Percentiles rank a stretch among this genome's conserved stretches.
Evolutionary conservation across 2,797 vertebrate genomes (phyloP).

Genomic region (Pipistrellus kuhlii): DNA sequence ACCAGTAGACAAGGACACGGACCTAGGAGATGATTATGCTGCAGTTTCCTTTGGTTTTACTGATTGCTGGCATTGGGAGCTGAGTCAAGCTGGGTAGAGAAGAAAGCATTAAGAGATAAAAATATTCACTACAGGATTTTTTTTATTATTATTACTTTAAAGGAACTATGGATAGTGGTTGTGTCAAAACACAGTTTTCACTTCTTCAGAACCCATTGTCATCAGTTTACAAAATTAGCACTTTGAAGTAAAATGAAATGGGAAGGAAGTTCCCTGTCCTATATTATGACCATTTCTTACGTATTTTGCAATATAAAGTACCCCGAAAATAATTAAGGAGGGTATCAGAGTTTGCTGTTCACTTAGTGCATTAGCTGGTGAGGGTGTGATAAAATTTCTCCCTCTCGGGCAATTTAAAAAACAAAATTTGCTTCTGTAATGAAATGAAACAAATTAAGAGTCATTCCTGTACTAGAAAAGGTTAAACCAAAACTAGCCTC

Average conservation of each 20-base stretch:
- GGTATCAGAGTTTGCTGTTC: constrained; percentile 46
- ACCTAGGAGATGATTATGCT: neutral
- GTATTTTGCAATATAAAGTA: constrained; percentile 53
- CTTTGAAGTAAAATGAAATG: constrained; percentile 73
- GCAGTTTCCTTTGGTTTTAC: constrained; percentile 57
- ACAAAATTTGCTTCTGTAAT: constrained; percentile 74
- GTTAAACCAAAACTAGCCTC: constrained; percentile 77
- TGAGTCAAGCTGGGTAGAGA: constrained; percentile 28
- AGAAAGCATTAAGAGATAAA: constrained; percentile 70
- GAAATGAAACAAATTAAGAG: constrained; percentile 76
- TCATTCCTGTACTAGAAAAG: constrained; percentile 78
- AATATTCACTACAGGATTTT: constrained; percentile 69
- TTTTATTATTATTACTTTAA: constrained; percentile 61
- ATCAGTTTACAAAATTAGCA: constrained; percentile 78
- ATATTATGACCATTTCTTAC: constrained; percentile 35
- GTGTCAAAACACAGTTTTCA: constrained; percentile 57
- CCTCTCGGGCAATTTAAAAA: constrained; percentile 71
- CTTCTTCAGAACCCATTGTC: constrained; percentile 55
- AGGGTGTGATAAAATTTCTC: constrained; percentile 60
- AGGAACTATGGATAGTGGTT: constrained; percentile 42
- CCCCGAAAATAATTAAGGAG: constrained; percentile 47
- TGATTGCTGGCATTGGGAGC: constrained; percentile 84
- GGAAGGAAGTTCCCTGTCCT: constrained; percentile 41
- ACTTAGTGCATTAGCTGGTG: constrained; percentile 73
- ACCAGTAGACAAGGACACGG: constrained; percentile 1